Evolutionary conservation across 2,797 vertebrate species (phyloP).

Genomic region (Lagorchestes hirsutus): DNA sequence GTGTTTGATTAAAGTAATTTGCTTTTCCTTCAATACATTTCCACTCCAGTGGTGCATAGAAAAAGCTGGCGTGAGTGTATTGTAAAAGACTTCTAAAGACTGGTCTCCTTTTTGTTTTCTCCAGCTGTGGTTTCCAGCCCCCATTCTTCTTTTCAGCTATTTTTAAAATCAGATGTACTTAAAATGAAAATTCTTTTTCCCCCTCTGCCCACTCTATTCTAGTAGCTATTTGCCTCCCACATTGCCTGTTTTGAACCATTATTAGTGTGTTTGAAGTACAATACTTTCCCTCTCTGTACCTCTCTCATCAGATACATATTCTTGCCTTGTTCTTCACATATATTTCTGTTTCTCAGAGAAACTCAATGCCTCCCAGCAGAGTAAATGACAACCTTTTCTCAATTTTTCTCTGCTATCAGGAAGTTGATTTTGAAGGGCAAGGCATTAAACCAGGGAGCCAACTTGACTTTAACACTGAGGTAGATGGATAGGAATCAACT

Average conservation of each 20-base stretch:
- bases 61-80: conserved; percentile 50
- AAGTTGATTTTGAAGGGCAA: not conserved
- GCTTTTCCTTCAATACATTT: conserved; percentile 55
- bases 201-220: conserved; percentile 63
- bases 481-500: not conserved
- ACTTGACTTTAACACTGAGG: not conserved
- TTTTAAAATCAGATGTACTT: conserved; percentile 63
- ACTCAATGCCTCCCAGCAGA: not conserved
- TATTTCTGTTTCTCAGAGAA: conserved; percentile 26
- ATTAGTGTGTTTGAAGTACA: conserved; percentile 75
- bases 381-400: conserved; percentile 11
- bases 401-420: conserved; percentile 42
- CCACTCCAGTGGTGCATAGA: conserved; percentile 38
- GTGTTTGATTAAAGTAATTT: conserved; percentile 54
- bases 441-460: not conserved
- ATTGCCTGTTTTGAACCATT: conserved; percentile 63
- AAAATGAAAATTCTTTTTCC: conserved; percentile 67
- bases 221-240: conserved; percentile 65
- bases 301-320: conserved; percentile 46
- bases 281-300: conserved; percentile 53
- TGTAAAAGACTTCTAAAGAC: conserved; percentile 70
- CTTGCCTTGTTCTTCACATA: conserved; percentile 65
- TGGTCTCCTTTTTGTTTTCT: conserved; percentile 65
- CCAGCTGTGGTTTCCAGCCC: conserved; percentile 49
- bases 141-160: conserved; percentile 60